Evolutionary conservation across 2,113 vertebrate species (phyloP), one percentile per base, ranked within the genome.

Genomic region (Naja naja): DNA sequence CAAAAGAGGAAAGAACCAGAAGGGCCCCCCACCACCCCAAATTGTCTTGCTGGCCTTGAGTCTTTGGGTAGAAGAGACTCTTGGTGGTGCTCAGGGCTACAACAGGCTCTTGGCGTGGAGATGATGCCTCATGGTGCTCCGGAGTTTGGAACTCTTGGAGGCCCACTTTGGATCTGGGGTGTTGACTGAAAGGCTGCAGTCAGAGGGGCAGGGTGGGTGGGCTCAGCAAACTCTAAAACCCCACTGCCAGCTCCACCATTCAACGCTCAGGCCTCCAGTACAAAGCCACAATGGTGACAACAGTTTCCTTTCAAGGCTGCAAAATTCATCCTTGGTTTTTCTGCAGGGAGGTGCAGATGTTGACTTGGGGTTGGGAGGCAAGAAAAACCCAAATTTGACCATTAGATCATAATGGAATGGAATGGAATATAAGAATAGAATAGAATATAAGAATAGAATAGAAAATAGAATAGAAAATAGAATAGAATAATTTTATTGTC

Each of bases 341-440:
- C 64, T 3, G 0, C 9, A 1, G 3, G 5, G 20, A n/a, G 30
- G 1, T 2, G n/a, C 10, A 34, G 10, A 12, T 39, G 2, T 16
- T 20, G 90, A 3, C 49, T 39, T 23, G 11, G 20, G 45, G 1
- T 1, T 20, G 1, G 27, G 10, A 3, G 64, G n/a, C 45, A 22
- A 3, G 18, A 8, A 20, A 6, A 14, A 3, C 0, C 34, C 49
- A 8, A 6, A 10, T 3, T 22, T 16, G 3, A 0, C 12, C 16
- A 7, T 34, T 3, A 52, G 10, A 14, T 30, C 11, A 27, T 10
- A 52, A 52, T 52, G 3, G 49, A 52, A 52, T 52, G 9, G 49
- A 52, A 52, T 52, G 1, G 5, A 52, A 52, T 49, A 49, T 49
- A 49, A 4, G 11, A 53, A 54, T 16, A 1, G 14, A 54, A 54